Percentiles rank a stretch among this genome's conserved stretches.
Conservation (phyloP, 2,113 vertebrate species). For the Lethenteron camtschaticum region DNA sequence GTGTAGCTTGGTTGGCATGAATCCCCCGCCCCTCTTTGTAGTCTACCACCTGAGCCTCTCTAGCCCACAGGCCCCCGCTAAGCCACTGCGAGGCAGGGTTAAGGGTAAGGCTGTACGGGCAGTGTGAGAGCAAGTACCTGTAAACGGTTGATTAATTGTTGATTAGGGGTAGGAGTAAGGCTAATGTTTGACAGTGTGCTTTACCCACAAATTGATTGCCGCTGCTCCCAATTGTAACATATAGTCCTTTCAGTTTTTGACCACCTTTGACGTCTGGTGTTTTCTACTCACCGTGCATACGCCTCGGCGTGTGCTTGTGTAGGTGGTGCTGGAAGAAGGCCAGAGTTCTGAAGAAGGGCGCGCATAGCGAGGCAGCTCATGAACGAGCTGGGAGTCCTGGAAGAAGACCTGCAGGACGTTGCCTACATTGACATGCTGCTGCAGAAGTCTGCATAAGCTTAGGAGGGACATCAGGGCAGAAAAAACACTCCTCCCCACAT, state of each 20-base stretch:
- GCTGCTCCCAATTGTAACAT: too few relatives aligned
- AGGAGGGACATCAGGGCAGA: too few relatives aligned
- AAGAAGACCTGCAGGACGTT: slow-evolving; percentile 28
- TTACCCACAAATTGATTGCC: too few relatives aligned
- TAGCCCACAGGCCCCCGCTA: too few relatives aligned
- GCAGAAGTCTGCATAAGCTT: not conserved
- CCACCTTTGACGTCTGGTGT: not conserved
- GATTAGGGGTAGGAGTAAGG: too few relatives aligned
- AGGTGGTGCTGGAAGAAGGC: slow-evolving; percentile 39
- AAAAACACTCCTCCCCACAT: too few relatives aligned
- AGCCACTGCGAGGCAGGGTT: too few relatives aligned
- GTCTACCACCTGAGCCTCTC: not conserved
- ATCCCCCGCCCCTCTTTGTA: not conserved
- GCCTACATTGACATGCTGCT: slow-evolving; percentile 45
- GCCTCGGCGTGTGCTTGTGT: not conserved
- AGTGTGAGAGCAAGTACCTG: too few relatives aligned
- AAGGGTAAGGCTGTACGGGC: too few relatives aligned
- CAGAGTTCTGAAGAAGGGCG: slow-evolving; percentile 33
- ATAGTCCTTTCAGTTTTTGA: slow-evolving; percentile 3
- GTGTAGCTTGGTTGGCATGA: too few relatives aligned
- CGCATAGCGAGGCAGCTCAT: slow-evolving; percentile 28
- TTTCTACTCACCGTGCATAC: not conserved
- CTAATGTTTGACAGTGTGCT: too few relatives aligned
- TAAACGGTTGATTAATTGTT: too few relatives aligned
- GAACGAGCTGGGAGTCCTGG: slow-evolving; percentile 25